Evolutionary conservation across 2,888 invertebrate genomes (phyloP), one percentile per base, ranked within the genome.

Genomic region (Spilarctia lutea): DNA sequence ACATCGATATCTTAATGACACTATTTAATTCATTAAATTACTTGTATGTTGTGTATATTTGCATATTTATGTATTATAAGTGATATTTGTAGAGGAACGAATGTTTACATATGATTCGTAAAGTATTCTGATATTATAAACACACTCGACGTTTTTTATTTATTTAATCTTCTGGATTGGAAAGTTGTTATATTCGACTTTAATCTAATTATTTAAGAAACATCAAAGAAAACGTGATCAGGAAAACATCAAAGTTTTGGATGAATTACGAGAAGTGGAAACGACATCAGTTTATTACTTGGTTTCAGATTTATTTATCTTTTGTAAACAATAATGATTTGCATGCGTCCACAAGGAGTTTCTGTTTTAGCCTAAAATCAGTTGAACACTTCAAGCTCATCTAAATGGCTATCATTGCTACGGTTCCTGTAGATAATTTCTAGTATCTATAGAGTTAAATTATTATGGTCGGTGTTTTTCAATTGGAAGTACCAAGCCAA

Each of bases 201-300:
- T 79, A 70, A 80, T 82, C 75, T 48, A 48, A 80, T 79, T 68
- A 79, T 78, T 68, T 72, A 73, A 68, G 60, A 48, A 45, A 80
- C 82, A 84, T 85, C 85, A 88, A 87, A 87, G 79, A 77, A 82
- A 86, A 81, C 81, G 81, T 85, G 77, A 84, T 85, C 79, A 78
- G 79, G 85, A 76, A 83, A 88, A 90, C 88, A 90, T 91, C 90
- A 91, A 91, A 89, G 86, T 72, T 82, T 79, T 80, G 79, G 74
- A 80, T 82, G 81, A 84, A 83, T 88, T 83, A 87, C 86, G 84
- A 85, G 78, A 80, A 84, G 81, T 85, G 85, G 83, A 85, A 87
- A 84, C 84, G 83, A 81, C 83, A 83, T 83, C 72, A 68, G 79
- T 86, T 86, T 85, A 88, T 80, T 83, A 86, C 85, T 83, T 85